These are phyloP conservation scores for Botia almorhae DNA, from an alignment of 2,797 vertebrate species.

Conservation along the genomic window DNA sequence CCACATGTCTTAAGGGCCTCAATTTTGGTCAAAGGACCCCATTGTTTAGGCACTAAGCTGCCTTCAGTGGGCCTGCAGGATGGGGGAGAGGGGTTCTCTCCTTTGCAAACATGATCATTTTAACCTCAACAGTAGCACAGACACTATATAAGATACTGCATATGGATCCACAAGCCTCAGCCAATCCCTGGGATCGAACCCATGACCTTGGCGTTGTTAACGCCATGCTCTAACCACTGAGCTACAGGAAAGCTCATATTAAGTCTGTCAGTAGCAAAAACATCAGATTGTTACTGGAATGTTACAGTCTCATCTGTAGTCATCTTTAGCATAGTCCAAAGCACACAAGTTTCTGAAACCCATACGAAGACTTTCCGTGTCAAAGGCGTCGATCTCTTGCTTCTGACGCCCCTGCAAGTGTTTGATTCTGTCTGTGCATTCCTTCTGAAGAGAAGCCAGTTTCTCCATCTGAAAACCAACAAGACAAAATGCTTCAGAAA, in stretches of 20 bases:
- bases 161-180: no score
- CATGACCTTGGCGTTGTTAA: no score
- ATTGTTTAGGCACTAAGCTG: slow-evolving; percentile 84
- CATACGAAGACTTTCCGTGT: slow-evolving; percentile 96
- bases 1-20: slow-evolving; percentile 86
- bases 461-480: slow-evolving; percentile 88
- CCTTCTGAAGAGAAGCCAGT: slow-evolving; percentile 96
- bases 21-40: slow-evolving; percentile 81
- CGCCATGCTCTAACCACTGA: no score
- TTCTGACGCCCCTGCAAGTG: slow-evolving; percentile 94
- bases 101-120: slow-evolving; percentile 43
- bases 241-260: no score
- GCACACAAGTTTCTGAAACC: slow-evolving; percentile 93
- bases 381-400: slow-evolving; percentile 92
- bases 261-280: slow-evolving; percentile 84
- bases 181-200: no score
- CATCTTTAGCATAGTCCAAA: slow-evolving; percentile 96
- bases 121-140: slow-evolving; percentile 43
- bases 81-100: slow-evolving; percentile 68
- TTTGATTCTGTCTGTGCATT: slow-evolving; percentile 96
- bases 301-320: slow-evolving; percentile 93
- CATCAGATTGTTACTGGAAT: slow-evolving; percentile 14
- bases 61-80: slow-evolving; percentile 72
- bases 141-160: no score
- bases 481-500: not conserved